Conservation (phyloP, 2,113 vertebrate genomes). For the Cryptotis parvus region DNA sequence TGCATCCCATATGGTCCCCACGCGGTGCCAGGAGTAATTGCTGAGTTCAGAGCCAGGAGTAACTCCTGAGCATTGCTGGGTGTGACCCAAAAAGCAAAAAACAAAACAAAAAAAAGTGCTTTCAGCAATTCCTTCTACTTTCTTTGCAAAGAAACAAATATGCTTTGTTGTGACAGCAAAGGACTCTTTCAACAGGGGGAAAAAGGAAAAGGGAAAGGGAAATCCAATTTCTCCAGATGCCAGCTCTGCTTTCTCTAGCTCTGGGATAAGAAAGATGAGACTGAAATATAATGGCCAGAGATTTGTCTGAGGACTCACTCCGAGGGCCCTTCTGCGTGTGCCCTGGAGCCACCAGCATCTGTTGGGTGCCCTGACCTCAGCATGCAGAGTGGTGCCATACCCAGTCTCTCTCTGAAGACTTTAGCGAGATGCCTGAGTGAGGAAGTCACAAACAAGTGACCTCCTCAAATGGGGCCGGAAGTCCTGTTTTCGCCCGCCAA, state of each 20-base stretch:
- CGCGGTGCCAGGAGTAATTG: too few relatives aligned
- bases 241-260: conserved; percentile 41
- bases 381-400: neutral
- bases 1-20: too few relatives aligned
- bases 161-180: conserved; percentile 73
- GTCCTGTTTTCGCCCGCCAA: too few relatives aligned
- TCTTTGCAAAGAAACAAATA: conserved; percentile 61
- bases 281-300: conserved; percentile 43
- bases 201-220: neutral
- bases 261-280: conserved; percentile 41
- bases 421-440: neutral
- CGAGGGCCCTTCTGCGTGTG: neutral
- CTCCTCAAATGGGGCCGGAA: neutral
- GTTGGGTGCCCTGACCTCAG: neutral
- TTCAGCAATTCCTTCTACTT: conserved; percentile 47
- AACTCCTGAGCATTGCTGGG: too few relatives aligned
- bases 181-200: conserved; percentile 22
- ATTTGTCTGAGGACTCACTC: conserved; percentile 29
- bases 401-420: neutral
- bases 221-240: conserved; percentile 70
- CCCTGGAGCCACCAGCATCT: neutral
- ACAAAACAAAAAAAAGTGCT: too few relatives aligned
- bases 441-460: neutral
- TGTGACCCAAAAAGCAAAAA: too few relatives aligned
- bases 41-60: too few relatives aligned